phyloP scores from a whole-genome alignment of 2,888 invertebrate species.

The Tromatobia lineatoria region DNA sequence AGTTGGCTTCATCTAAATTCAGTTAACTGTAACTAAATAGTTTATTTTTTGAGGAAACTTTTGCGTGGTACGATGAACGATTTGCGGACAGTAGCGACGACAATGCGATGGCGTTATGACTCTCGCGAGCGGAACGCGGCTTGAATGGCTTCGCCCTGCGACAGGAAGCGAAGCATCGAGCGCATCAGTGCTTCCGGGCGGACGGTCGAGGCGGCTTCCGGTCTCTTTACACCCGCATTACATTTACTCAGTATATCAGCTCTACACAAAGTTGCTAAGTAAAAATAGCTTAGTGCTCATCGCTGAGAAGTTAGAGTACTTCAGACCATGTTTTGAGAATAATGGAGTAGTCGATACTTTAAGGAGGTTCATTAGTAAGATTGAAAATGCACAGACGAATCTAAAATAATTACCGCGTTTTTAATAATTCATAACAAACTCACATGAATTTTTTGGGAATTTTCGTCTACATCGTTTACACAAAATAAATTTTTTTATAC shows the following conservation, averaged over 20 bases:
- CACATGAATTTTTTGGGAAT: no score
- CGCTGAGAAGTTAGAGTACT: neutral
- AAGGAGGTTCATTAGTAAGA: no score
- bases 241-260: neutral
- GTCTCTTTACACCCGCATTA: slow-evolving; percentile 65
- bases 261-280: slow-evolving; percentile 67
- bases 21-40: neutral
- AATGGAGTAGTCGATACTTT: no score
- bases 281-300: slow-evolving; percentile 64
- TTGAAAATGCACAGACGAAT: no score
- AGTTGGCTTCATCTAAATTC: neutral
- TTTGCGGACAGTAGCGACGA: slow-evolving; percentile 33
- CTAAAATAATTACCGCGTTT: no score
- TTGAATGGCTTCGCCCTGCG: slow-evolving; percentile 35
- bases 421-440: no score
- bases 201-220: slow-evolving; percentile 76
- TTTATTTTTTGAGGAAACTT: neutral
- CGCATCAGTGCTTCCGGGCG: slow-evolving; percentile 80
- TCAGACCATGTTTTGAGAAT: neutral
- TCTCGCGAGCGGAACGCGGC: slow-evolving; percentile 33
- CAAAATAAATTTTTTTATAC: no score
- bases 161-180: slow-evolving; percentile 80
- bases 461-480: no score
- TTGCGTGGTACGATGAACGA: slow-evolving; percentile 6
- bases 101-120: slow-evolving; percentile 37